Base-by-base conservation (phyloP, 2,888 invertebrate genomes). In the Eudiplozoon nipponicum region DNA sequence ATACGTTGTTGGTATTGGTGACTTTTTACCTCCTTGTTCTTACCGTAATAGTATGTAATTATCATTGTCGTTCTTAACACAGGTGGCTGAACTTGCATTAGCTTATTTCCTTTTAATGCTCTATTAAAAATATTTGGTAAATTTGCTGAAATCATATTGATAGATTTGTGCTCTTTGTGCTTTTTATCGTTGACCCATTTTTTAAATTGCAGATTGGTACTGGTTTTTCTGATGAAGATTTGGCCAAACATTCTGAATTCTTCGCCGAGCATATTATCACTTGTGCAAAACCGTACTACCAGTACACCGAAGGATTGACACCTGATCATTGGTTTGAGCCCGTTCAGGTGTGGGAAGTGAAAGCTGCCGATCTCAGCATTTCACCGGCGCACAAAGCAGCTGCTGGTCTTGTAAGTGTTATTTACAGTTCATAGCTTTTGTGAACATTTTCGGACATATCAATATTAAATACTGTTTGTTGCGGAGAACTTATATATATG, bases 331-430 rank as follows among this genome's bases (percentile, higher is more conserved):
- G 59, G 59, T 58, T 59, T 46, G 57, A 59, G 47, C 67, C 78
- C 2, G 68, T 68, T 13, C 67, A 71, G 57, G 81, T 94, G 42
- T 84, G 81, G 80, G 86, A 86, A 65, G 69, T 86, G 40, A 80
- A 84, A 56, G 80, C 81, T 57, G 90, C 90, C 0, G 90, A 94
- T 66, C 66, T 94, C 42, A 86, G 86, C 3, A 67, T 94, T 35
- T 90, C 86, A 22, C 86, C 94, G 13, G 70, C 73, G 36, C 81
- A 94, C 59, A 68, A 67, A 54, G 90, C 90, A 36, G 90, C 73
- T 0, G 58, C 68, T 34, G 65, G 65, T 35, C 69, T 76, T 52
- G 74, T 72, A 55, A 61, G 67, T 58, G 39, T 40, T 31, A 15
- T 39, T 39, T 18, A 36, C 34, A 18, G 4, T 22, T 7, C 4